phyloP scores from a whole-genome alignment of 2,113 vertebrate species.

The Pteropus alecto region DNA sequence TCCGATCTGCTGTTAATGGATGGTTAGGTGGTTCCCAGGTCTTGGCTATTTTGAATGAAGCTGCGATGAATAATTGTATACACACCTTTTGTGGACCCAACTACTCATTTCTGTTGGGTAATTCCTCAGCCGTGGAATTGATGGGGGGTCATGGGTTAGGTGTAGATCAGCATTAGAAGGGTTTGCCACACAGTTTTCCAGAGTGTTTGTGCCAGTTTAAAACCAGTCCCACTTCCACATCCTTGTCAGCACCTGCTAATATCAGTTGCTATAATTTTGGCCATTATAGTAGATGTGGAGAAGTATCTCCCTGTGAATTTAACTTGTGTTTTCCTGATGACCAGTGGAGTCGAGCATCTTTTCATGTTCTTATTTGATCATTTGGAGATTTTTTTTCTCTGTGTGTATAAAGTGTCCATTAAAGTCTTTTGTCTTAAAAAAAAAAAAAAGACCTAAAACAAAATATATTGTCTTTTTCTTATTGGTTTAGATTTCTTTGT shows the following conservation, averaged over 20 bases:
- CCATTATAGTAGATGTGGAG: fast-evolving
- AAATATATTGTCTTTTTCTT: background rate
- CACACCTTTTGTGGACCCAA: background rate
- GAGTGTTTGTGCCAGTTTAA: background rate
- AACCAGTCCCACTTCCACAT: no score
- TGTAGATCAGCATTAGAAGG: no score
- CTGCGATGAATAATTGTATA: fast-evolving
- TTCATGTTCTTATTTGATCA: background rate
- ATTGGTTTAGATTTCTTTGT: background rate
- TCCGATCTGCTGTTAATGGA: background rate
- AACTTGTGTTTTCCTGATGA: background rate
- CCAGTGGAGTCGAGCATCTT: background rate
- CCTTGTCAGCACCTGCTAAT: background rate
- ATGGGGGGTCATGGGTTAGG: background rate
- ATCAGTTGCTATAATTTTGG: background rate
- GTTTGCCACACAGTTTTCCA: background rate
- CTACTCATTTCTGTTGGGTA: background rate
- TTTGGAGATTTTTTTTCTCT: background rate
- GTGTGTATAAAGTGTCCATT: background rate
- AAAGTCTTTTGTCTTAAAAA: background rate
- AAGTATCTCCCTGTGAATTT: background rate
- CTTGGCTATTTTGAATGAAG: fast-evolving
- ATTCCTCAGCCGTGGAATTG: background rate
- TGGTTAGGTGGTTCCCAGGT: background rate
- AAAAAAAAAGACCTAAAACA: background rate